These are phyloP conservation scores for Ascaphus truei DNA, from an alignment of 2,113 vertebrate genomes.

Conservation along the genomic window DNA sequence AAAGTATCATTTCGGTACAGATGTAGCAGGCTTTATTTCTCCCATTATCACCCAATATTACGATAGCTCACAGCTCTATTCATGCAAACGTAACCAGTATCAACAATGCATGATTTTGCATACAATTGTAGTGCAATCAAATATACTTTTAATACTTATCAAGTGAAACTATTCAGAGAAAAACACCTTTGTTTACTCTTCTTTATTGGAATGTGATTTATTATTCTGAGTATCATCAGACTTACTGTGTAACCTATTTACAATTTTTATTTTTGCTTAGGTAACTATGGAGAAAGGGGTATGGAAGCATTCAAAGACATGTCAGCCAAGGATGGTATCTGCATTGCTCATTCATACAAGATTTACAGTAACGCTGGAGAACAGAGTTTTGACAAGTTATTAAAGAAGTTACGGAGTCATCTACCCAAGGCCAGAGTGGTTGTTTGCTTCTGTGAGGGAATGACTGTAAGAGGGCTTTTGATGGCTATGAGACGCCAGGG, in stretches of 20 bases:
- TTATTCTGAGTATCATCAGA: too few relatives aligned
- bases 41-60: too few relatives aligned
- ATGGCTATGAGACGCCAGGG: slow-evolving; percentile 94
- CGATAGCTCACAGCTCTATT: too few relatives aligned
- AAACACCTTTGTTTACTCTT: not conserved
- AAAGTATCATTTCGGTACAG: too few relatives aligned
- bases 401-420: slow-evolving; percentile 82
- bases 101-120: too few relatives aligned
- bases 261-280: slow-evolving; percentile 57
- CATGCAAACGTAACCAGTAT: too few relatives aligned
- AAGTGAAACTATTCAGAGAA: not conserved
- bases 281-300: slow-evolving; percentile 98
- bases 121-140: too few relatives aligned
- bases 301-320: slow-evolving; percentile 98
- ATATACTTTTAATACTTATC: too few relatives aligned
- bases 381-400: slow-evolving; percentile 89
- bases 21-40: too few relatives aligned
- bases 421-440: slow-evolving; percentile 94
- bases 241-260: too few relatives aligned
- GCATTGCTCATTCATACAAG: slow-evolving; percentile 97
- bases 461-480: slow-evolving; percentile 92
- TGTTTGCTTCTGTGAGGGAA: slow-evolving; percentile 96
- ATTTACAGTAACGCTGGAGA: slow-evolving; percentile 98
- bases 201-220: not conserved
- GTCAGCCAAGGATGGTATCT: slow-evolving; percentile 94